A percentile compares a stretch with the other conserved stretches of the same genome.
Evolutionary conservation across 2,113 vertebrate genomes (phyloP).

Genomic region (Cynoglossus semilaevis): DNA sequence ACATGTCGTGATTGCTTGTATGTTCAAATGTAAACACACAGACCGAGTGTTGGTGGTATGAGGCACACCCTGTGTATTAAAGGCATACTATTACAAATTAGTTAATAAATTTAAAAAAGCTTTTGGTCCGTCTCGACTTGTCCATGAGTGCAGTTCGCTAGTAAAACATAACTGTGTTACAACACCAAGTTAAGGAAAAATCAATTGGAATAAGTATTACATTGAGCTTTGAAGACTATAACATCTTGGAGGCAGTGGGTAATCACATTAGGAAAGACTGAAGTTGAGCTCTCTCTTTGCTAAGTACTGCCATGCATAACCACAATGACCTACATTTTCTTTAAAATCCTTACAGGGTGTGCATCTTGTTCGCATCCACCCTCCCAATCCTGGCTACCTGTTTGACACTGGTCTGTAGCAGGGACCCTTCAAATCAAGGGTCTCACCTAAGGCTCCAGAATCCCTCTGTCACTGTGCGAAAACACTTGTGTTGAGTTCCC

Average conservation of each 20-base stretch:
- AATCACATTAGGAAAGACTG: too few relatives aligned
- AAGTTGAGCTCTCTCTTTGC: too few relatives aligned
- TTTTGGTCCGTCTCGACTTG: too few relatives aligned
- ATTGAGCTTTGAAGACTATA: too few relatives aligned
- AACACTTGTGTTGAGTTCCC: conserved; percentile 27
- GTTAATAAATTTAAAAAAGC: too few relatives aligned
- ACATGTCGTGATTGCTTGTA: not conserved
- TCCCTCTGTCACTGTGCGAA: conserved; percentile 30
- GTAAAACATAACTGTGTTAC: too few relatives aligned
- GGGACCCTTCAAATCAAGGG: conserved; percentile 58
- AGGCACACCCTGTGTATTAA: conserved; percentile 12
- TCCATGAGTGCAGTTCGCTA: not conserved
- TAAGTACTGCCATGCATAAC: too few relatives aligned
- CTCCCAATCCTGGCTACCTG: conserved; percentile 51
- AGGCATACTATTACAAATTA: not conserved
- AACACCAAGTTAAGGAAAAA: too few relatives aligned
- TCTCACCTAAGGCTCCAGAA: conserved; percentile 53
- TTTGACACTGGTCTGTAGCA: conserved; percentile 47
- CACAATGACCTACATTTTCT: conserved; percentile 1
- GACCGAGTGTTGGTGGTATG: not conserved
- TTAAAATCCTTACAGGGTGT: conserved; percentile 51
- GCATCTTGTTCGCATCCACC: conserved; percentile 28
- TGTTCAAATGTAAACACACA: not conserved
- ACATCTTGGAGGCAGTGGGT: too few relatives aligned
- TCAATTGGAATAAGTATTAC: too few relatives aligned